Percentiles rank a stretch among this genome's conserved stretches.
These are phyloP conservation scores for Moxostoma hubbsi DNA, from an alignment of 2,797 vertebrate genomes.

Conservation along the genomic window DNA sequence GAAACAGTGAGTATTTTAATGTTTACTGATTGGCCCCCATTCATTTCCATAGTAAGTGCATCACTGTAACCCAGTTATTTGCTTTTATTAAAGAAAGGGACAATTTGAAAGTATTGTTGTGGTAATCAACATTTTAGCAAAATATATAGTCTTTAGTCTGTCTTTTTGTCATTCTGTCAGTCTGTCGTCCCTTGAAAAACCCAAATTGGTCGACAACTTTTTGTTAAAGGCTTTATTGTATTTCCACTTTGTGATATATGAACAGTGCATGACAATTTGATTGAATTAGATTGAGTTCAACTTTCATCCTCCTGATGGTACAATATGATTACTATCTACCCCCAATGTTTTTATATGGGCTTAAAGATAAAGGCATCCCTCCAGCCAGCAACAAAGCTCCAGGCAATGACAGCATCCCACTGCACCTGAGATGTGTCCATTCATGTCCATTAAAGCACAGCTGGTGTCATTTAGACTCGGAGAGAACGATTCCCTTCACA, in stretches of 20 bases:
- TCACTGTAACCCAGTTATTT: too few species aligned
- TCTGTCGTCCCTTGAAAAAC: background rate
- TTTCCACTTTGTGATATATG: slow-evolving; percentile 33
- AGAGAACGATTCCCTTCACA: slow-evolving; percentile 15
- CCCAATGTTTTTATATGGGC: slow-evolving; percentile 37
- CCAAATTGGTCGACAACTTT: background rate
- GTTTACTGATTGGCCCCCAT: too few species aligned
- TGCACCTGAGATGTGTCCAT: slow-evolving; percentile 47
- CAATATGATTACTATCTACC: slow-evolving; percentile 30
- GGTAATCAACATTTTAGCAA: too few species aligned
- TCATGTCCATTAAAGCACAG: slow-evolving; percentile 50
- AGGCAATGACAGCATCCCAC: slow-evolving; percentile 35
- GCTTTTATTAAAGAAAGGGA: too few species aligned
- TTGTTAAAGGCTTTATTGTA: slow-evolving; percentile 13
- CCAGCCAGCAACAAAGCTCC: slow-evolving; percentile 37
- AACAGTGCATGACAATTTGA: slow-evolving; percentile 24
- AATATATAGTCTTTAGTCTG: too few species aligned
- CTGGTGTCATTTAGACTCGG: slow-evolving; percentile 44
- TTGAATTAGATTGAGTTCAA: slow-evolving; percentile 48
- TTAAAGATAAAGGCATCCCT: slow-evolving; percentile 47
- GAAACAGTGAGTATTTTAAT: too few species aligned
- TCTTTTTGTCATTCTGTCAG: too few species aligned
- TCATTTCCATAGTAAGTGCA: too few species aligned
- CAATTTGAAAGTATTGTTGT: too few species aligned
- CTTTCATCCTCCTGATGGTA: slow-evolving; percentile 30